phyloP scores from a whole-genome alignment of 2,888 invertebrate species.

The Zeuzera pyrina region DNA sequence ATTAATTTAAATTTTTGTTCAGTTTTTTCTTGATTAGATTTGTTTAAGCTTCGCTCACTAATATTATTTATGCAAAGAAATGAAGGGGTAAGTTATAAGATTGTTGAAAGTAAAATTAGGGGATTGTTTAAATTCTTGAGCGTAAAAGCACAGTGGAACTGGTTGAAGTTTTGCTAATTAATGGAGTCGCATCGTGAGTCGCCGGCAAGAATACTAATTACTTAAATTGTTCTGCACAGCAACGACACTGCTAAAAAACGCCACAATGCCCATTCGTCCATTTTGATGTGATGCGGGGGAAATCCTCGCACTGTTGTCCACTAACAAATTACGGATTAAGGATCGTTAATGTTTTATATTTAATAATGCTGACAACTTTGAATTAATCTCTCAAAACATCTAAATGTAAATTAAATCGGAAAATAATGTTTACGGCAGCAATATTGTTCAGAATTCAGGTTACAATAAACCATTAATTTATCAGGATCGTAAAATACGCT shows the following conservation, averaged over 20 bases:
- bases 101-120: slow-evolving; percentile 32
- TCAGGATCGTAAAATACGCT: slow-evolving; percentile 31
- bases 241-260: too few relatives aligned
- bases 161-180: slow-evolving; percentile 50
- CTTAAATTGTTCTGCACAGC: slow-evolving; percentile 27
- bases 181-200: slow-evolving; percentile 40
- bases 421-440: slow-evolving; percentile 27
- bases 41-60: too few relatives aligned
- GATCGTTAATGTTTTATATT: slow-evolving; percentile 1
- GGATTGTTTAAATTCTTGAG: slow-evolving; percentile 41
- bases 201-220: slow-evolving; percentile 49
- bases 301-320: too few relatives aligned
- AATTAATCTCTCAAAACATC: slow-evolving; percentile 21
- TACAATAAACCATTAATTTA: slow-evolving; percentile 27
- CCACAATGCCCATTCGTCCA: background rate
- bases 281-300: too few relatives aligned
- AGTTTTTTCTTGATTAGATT: too few relatives aligned
- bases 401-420: slow-evolving; percentile 22
- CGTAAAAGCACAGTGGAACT: slow-evolving; percentile 36
- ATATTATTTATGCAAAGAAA: background rate
- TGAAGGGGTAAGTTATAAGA: slow-evolving; percentile 15
- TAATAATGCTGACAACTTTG: too few relatives aligned
- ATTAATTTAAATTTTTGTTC: too few relatives aligned
- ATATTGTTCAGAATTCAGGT: slow-evolving; percentile 24
- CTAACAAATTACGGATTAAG: too few relatives aligned